phyloP scores from a whole-genome alignment of 1,140 invertebrate genomes.

The Pristionchus pacificus region DNA sequence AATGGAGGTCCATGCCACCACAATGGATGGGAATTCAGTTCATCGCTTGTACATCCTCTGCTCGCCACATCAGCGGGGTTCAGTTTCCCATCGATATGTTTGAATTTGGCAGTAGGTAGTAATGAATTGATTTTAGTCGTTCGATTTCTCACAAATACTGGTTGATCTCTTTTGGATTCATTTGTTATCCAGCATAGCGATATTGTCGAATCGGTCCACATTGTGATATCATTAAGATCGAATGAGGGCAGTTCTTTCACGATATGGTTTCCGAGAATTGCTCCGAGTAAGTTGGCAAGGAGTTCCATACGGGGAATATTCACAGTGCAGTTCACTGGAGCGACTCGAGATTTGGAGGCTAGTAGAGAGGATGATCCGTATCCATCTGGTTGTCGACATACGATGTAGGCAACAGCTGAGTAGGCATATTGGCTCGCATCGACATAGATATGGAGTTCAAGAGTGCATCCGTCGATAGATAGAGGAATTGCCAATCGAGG shows the following conservation, averaged over 20 bases:
- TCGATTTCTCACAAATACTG: conserved; percentile 2
- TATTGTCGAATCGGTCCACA: not conserved
- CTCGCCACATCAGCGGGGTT: conserved; percentile 11
- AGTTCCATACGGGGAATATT: conserved; percentile 8
- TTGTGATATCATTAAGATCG: not conserved
- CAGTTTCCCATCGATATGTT: not conserved
- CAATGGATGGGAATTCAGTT: not conserved
- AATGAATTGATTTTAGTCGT: not conserved
- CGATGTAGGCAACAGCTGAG: not conserved
- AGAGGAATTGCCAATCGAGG: not conserved
- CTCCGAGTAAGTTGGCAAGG: not conserved
- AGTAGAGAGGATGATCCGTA: not conserved
- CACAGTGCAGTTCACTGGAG: not conserved
- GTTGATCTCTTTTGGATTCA: conserved; percentile 1
- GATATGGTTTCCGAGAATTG: not conserved
- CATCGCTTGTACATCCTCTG: not conserved
- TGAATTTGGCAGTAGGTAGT: not conserved
- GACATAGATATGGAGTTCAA: not conserved
- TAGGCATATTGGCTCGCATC: conserved; percentile 3
- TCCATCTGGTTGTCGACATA: not conserved
- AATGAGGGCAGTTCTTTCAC: not conserved
- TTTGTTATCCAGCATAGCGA: not conserved
- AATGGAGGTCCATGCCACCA: not conserved
- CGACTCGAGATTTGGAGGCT: not conserved
- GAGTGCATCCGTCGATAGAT: not conserved